Conservation (phyloP, 2,797 vertebrate genomes). For the Schizothorax lantsangensis region DNA sequence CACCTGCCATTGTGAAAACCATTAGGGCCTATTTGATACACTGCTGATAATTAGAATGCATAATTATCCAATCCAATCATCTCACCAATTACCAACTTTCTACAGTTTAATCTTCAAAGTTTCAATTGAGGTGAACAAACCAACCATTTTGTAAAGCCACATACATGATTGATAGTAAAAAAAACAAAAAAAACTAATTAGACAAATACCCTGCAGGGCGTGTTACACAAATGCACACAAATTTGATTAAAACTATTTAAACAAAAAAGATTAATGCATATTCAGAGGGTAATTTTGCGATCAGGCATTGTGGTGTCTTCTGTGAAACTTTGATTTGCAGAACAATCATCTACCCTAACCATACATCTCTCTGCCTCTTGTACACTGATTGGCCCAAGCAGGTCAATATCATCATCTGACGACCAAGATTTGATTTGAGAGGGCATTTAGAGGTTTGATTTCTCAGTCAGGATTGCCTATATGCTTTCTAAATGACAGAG, state of each 20-base stretch:
- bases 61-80: slow-evolving; percentile 42
- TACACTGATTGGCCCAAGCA: background rate
- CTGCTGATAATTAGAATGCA: background rate
- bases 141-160: slow-evolving; percentile 18
- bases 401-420: slow-evolving; percentile 22
- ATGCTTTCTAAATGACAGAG: background rate
- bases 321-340: background rate
- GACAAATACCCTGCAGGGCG: background rate
- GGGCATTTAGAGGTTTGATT: slow-evolving; percentile 34
- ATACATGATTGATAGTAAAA: background rate
- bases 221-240: background rate
- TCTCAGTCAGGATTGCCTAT: slow-evolving; percentile 17
- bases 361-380: background rate
- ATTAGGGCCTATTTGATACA: slow-evolving; percentile 34
- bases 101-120: slow-evolving; percentile 21
- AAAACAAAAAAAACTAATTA: background rate
- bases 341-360: slow-evolving; percentile 26
- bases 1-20: slow-evolving; percentile 12
- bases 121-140: slow-evolving; percentile 13
- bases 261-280: slow-evolving; percentile 27
- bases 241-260: background rate
- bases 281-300: slow-evolving; percentile 17
- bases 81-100: slow-evolving; percentile 21
- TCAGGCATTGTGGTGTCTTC: slow-evolving; percentile 14
- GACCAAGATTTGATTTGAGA: slow-evolving; percentile 32